Evolutionary conservation across 2,113 vertebrate genomes (phyloP), one percentile per base, ranked within the genome.

Genomic region (Alethe castanea): DNA sequence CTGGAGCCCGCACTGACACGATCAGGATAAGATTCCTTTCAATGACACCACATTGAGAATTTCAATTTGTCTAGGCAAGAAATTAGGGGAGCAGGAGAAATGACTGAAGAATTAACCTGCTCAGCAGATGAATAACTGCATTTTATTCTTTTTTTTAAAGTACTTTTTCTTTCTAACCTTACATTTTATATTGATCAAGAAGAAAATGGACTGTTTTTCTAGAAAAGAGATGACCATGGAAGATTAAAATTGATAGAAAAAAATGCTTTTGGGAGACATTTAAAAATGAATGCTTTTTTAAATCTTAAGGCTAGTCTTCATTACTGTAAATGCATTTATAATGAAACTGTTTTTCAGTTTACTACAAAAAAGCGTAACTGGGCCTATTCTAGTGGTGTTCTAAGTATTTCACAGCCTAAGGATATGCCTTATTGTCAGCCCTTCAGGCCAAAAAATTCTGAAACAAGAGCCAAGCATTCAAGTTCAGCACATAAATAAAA

Each of bases 21-120:
- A 92, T 95, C 88, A 89, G 95, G 93, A 26, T 91, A 89, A 93
- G 96, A 97, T 92, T 97, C 97, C 97, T 97, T 97, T 97, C 97
- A 97, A 97, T 93, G 93, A 74, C 83, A 87, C 65, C 18, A 29
- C 86, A 54, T 4, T 26, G 80, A 94, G 97, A 95, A 97, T 97
- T 97, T 96, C 97, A 87, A 80, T 97, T 96, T 94, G 96, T 95
- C 95, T 72, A 89, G 83, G 88, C 76, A 66, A 92, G 82, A 52
- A 95, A 96, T 92, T 56, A 96, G 81, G 92, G 38, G 2, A 95
- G 90, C 78, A 93, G 86, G 81, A 96, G 60, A 95, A 97, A 96
- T 85, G 59, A 83, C 61, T 17, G 44, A 92, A 72, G 89, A 97
- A 96, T 95, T 87, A 97, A 96, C 88, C 88, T 97, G 95, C 92